Conservation (phyloP, 2,113 vertebrate genomes). For the Orcinus orca region DNA sequence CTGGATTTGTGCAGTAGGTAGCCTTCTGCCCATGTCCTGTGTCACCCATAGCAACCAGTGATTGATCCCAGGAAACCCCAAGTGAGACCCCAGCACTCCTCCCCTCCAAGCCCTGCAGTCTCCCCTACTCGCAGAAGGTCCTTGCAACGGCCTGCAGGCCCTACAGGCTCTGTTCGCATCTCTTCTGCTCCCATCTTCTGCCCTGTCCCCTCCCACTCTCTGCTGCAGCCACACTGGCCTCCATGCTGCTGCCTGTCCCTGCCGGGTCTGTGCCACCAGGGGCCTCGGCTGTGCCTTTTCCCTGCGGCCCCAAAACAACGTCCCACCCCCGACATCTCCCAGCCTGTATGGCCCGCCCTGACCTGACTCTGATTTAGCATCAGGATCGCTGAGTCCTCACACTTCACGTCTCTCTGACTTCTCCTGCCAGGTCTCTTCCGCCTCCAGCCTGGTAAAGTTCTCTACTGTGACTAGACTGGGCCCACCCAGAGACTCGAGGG, state of each 20-base stretch:
- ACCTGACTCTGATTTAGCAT: not conserved
- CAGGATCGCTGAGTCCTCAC: not conserved
- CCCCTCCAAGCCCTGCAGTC: not conserved
- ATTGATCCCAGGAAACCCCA: not conserved
- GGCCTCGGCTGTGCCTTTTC: not conserved
- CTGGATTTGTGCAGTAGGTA: too few relatives aligned
- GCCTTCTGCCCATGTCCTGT: not conserved
- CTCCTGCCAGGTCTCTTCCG: not conserved
- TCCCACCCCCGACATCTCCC: not conserved
- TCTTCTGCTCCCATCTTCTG: not conserved
- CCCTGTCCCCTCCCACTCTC: not conserved
- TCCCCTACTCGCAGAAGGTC: not conserved
- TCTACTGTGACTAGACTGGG: not conserved
- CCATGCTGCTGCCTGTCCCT: not conserved
- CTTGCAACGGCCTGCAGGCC: not conserved
- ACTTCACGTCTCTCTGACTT: not conserved
- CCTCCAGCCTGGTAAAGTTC: not conserved
- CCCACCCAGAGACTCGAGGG: not conserved
- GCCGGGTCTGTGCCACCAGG: not conserved
- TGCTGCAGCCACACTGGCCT: not conserved
- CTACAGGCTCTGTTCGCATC: not conserved
- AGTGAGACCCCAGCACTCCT: not conserved
- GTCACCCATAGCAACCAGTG: not conserved
- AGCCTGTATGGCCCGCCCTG: not conserved
- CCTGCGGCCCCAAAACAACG: not conserved